A percentile compares a stretch with the other conserved stretches of the same genome.
phyloP scores from a whole-genome alignment of 2,797 vertebrate species.

The Pteropus rufus region DNA sequence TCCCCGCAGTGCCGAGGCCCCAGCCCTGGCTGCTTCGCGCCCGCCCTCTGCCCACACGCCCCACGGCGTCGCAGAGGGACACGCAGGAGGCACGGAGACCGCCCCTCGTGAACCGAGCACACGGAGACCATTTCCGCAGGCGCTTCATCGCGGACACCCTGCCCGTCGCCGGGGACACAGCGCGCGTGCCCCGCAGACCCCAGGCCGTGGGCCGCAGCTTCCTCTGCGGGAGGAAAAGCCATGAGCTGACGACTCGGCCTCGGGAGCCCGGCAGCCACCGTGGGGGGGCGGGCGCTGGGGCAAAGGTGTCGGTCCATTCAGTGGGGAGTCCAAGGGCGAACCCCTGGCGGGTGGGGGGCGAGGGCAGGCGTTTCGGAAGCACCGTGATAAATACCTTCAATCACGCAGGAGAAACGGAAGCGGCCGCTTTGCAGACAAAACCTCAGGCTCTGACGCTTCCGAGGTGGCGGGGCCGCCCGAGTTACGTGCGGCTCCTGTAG shows the following conservation, averaged over 20 bases:
- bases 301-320: neutral
- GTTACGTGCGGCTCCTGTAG: too few relatives aligned
- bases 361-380: neutral
- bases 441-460: neutral
- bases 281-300: too few relatives aligned
- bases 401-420: neutral
- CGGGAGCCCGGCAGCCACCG: rapidly evolving
- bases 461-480: neutral
- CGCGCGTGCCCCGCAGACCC: neutral
- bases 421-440: neutral
- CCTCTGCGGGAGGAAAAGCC: neutral
- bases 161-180: too few relatives aligned
- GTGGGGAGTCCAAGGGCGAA: neutral
- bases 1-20: too few relatives aligned
- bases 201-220: neutral
- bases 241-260: too few relatives aligned
- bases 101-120: rapidly evolving
- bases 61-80: neutral
- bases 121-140: neutral
- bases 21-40: too few relatives aligned
- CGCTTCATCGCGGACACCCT: too few relatives aligned
- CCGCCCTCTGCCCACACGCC: rapidly evolving
- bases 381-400: neutral
- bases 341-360: neutral
- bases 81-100: too few relatives aligned